Conservation (phyloP, 1,140 invertebrate genomes). For the Ectropis grisescens region DNA sequence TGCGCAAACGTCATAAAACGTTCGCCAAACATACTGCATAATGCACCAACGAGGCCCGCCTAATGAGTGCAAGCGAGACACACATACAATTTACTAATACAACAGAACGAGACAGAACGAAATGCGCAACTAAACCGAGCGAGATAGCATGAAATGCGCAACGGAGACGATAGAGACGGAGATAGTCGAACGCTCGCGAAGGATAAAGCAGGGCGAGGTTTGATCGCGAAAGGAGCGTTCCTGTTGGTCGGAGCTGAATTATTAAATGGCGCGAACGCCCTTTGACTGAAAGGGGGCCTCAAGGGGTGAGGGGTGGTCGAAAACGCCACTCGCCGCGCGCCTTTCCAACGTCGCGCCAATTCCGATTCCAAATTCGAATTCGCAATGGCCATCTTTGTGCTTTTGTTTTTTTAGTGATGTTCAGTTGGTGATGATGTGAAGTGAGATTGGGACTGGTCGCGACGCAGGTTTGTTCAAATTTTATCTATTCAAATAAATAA, state of each 20-base stretch:
- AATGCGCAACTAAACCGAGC: conserved; percentile 41
- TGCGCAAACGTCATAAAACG: conserved; percentile 55
- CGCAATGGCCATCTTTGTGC: too few relatives aligned
- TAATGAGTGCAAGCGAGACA: conserved; percentile 33
- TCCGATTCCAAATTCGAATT: too few relatives aligned
- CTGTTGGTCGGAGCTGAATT: too few relatives aligned
- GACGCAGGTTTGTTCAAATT: too few relatives aligned
- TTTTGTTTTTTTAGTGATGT: too few relatives aligned
- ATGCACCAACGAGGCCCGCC: conserved; percentile 39
- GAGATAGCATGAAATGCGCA: conserved; percentile 45
- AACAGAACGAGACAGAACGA: conserved; percentile 17
- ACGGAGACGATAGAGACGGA: conserved; percentile 27
- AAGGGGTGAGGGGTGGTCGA: not conserved
- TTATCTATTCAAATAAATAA: too few relatives aligned
- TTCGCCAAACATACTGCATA: conserved; percentile 54
- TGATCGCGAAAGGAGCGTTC: too few relatives aligned
- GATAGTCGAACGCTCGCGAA: conserved; percentile 1
- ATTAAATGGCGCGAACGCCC: too few relatives aligned
- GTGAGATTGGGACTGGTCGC: too few relatives aligned
- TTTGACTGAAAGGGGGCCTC: too few relatives aligned
- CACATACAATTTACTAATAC: not conserved
- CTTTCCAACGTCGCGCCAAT: conserved; percentile 49
- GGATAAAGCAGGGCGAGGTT: too few relatives aligned
- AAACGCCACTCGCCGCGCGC: conserved; percentile 43
- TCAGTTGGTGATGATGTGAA: too few relatives aligned